phyloP scores from a whole-genome alignment of 2,797 vertebrate genomes.

The Myotis planiceps region DNA sequence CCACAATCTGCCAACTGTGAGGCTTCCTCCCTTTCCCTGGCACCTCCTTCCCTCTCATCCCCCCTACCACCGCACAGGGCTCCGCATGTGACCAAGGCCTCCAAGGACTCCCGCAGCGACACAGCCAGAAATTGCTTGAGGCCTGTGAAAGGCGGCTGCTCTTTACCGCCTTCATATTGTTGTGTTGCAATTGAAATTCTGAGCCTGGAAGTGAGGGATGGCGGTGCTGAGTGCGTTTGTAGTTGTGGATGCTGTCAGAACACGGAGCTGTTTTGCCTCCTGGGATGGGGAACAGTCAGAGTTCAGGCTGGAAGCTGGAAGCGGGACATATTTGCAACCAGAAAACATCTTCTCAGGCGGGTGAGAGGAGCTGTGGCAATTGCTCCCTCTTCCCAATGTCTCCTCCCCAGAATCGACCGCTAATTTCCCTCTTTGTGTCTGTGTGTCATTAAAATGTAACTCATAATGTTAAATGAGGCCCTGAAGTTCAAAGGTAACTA shows the following conservation, averaged over 20 bases:
- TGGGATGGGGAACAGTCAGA: background rate
- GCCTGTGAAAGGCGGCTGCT: background rate
- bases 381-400: background rate
- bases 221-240: background rate
- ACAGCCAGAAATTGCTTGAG: background rate
- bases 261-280: background rate
- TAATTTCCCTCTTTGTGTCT: background rate
- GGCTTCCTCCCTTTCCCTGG: background rate
- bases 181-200: background rate
- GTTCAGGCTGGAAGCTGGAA: background rate
- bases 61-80: too few relatives aligned
- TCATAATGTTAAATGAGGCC: constrained; percentile 6
- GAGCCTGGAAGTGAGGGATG: background rate
- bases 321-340: background rate
- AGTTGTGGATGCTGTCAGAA: background rate
- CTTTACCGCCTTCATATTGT: background rate
- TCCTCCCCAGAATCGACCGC: background rate
- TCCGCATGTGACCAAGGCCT: background rate
- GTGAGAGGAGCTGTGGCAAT: background rate
- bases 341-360: background rate
- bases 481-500: constrained; percentile 26
- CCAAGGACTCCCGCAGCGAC: background rate
- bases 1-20: rapidly evolving
- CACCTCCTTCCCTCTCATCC: background rate
- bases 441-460: constrained; percentile 49